Evolutionary conservation across 2,888 invertebrate species (phyloP).

Genomic region (Tortricodes alternella): DNA sequence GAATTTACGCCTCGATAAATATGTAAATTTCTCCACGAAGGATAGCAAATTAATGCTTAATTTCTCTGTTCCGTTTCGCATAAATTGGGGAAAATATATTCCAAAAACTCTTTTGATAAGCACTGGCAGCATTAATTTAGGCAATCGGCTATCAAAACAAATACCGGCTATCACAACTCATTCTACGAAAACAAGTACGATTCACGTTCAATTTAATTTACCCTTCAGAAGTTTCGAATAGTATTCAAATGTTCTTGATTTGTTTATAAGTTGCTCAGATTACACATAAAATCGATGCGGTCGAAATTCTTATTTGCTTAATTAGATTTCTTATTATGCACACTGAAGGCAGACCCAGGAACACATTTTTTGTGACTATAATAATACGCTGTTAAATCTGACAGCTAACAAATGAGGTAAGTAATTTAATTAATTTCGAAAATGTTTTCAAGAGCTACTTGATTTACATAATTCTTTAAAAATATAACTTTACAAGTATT

Average conservation of each 20-base stretch:
- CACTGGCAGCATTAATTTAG: constrained; percentile 51
- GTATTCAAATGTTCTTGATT: constrained; percentile 48
- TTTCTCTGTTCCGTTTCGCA: constrained; percentile 68
- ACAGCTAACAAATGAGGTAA: not conserved
- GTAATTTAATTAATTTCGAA: not conserved
- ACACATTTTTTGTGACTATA: not conserved
- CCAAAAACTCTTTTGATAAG: constrained; percentile 57
- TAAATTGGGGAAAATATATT: constrained; percentile 68
- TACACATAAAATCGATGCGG: constrained; percentile 35
- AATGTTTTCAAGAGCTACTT: not conserved
- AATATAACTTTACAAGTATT: not conserved
- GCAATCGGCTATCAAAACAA: constrained; percentile 51
- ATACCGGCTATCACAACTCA: constrained; percentile 46
- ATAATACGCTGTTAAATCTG: not conserved
- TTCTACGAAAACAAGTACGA: constrained; percentile 37
- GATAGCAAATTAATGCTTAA: constrained; percentile 72
- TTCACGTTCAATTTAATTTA: constrained; percentile 48
- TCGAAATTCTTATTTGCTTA: constrained; percentile 31
- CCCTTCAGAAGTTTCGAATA: constrained; percentile 43
- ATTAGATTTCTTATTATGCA: not conserved
- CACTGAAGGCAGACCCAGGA: not conserved
- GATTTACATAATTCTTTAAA: not conserved
- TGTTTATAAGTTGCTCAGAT: constrained; percentile 41
- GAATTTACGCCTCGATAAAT: constrained; percentile 66
- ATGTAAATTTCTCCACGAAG: constrained; percentile 66